Base-by-base conservation (phyloP, 2,113 vertebrate species). In the Megatriorchis doriae region DNA sequence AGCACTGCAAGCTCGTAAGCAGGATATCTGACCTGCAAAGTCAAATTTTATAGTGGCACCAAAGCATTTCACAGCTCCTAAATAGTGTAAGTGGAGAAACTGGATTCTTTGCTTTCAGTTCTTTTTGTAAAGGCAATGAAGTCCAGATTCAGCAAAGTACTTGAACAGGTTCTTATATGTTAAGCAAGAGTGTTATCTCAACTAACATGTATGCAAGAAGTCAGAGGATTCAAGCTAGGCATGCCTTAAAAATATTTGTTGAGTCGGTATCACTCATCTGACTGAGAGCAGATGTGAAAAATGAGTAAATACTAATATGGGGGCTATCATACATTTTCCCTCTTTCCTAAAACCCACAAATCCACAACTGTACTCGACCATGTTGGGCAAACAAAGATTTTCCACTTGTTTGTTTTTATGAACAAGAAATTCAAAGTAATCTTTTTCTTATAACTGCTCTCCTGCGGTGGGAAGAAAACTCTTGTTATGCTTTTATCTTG, bases 361-460 rank as follows among this genome's bases (percentile, higher is more conserved):
- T 63, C 29, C 68, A 85, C 58, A 74, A 50, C 45, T 23, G 9
- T 38, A 66, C 47, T 7, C 10, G 3, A 40, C 11, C 9, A 50
- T 4, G 2, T 3, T 25, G 68, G 29, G 36, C 59, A 88, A 92
- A 52, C 14, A 66, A 77, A 70, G 50, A 79, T 70, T 88, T 92
- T 86, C 55, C 55, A 48, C 48, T 90, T 48, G 21, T 26, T 90
- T 63, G n/a, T 62, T 93, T 95, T 66, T 67, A 80, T 27, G 55
- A 88, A 36, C n/a, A 78, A 81, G 75, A 92, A 87, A 91, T 78
- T 74, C 68, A 88, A 90, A 93, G 75, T n/a, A 59, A 86, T 88
- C 9, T 82, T 78, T 88, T 63, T 50, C 31, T 65, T 66, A 38
- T 66, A 93, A 88, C 48, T 77, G 55, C 47, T 81, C 55, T 90